phyloP scores from a whole-genome alignment of 92 coral and sea anemone species.

The Epizoanthus stellaris region DNA sequence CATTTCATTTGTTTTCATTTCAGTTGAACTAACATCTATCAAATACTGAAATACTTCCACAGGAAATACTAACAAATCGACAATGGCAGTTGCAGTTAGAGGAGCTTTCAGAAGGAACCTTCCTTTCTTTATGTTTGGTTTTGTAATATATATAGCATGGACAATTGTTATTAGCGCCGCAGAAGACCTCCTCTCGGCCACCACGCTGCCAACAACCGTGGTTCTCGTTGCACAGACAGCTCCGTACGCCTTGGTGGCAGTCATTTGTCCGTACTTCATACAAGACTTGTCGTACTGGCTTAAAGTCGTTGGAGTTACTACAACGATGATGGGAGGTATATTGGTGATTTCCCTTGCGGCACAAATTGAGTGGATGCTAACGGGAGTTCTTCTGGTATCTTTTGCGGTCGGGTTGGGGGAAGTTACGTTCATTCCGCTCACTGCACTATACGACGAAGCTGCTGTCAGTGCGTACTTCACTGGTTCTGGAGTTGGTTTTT shows the following conservation, averaged over 20 bases:
- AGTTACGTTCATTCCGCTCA: slow-evolving; percentile 66
- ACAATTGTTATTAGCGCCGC: slow-evolving; percentile 65
- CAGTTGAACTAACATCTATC: too few species aligned
- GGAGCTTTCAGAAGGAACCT: neutral
- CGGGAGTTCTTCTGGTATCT: slow-evolving; percentile 51
- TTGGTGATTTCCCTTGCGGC: slow-evolving; percentile 51
- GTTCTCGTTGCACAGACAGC: slow-evolving; percentile 60
- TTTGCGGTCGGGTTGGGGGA: slow-evolving; percentile 68
- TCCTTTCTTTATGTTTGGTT: slow-evolving; percentile 18
- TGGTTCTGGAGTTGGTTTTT: slow-evolving; percentile 69
- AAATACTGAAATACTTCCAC: neutral
- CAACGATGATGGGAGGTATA: slow-evolving; percentile 48
- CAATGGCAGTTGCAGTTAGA: neutral
- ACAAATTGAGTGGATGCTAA: slow-evolving; percentile 38
- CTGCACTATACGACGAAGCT: slow-evolving; percentile 62
- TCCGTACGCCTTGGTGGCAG: slow-evolving; percentile 64
- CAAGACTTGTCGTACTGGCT: slow-evolving; percentile 37
- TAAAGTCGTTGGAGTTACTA: slow-evolving; percentile 25
- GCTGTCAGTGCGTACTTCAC: slow-evolving; percentile 65
- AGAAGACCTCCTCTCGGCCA: slow-evolving; percentile 67
- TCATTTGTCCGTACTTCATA: slow-evolving; percentile 51
- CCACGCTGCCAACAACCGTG: slow-evolving; percentile 63
- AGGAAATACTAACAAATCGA: neutral
- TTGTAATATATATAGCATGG: slow-evolving; percentile 44
- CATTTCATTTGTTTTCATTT: too few species aligned